phyloP scores from a whole-genome alignment of 2,888 invertebrate genomes.

The Epistrophe grossulariae region DNA sequence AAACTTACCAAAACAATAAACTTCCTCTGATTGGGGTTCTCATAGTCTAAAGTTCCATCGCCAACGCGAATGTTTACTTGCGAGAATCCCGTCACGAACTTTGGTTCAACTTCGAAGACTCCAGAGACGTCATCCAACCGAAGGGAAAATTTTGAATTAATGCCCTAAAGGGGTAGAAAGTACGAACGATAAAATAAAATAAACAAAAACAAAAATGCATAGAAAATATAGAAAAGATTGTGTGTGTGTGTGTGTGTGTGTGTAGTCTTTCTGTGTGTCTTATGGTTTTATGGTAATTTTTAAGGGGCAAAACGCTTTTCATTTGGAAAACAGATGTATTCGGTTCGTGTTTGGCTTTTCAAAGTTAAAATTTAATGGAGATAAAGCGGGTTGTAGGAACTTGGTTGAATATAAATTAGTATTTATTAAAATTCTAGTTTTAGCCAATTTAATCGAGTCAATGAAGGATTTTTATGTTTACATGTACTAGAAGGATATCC shows the following conservation, averaged over 20 bases:
- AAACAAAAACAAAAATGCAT: conserved; percentile 34
- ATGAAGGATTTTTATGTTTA: too few relatives aligned
- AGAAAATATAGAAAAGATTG: conserved; percentile 40
- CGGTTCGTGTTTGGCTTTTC: conserved; percentile 54
- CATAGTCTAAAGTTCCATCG: conserved; percentile 92
- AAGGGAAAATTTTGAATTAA: conserved; percentile 92
- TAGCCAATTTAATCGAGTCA: too few relatives aligned
- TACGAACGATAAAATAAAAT: conserved; percentile 49
- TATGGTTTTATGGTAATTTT: conserved; percentile 63
- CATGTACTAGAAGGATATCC: too few relatives aligned
- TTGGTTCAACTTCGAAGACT: conserved; percentile 93
- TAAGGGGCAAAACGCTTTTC: conserved; percentile 46
- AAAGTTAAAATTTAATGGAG: conserved; percentile 44
- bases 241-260: conserved; percentile 39
- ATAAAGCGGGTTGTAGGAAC: neutral
- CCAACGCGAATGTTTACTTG: conserved; percentile 92
- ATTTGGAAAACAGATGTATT: conserved; percentile 71
- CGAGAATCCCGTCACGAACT: conserved; percentile 91
- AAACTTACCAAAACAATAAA: conserved; percentile 91
- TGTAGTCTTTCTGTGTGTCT: conserved; percentile 7
- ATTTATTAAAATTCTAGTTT: too few relatives aligned
- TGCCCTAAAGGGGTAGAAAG: conserved; percentile 86
- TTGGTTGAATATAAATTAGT: neutral
- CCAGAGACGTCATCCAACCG: conserved; percentile 92
- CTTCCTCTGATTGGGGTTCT: conserved; percentile 95